phyloP scores from a whole-genome alignment of 1,140 invertebrate genomes.

The Acromyrmex heyeri region DNA sequence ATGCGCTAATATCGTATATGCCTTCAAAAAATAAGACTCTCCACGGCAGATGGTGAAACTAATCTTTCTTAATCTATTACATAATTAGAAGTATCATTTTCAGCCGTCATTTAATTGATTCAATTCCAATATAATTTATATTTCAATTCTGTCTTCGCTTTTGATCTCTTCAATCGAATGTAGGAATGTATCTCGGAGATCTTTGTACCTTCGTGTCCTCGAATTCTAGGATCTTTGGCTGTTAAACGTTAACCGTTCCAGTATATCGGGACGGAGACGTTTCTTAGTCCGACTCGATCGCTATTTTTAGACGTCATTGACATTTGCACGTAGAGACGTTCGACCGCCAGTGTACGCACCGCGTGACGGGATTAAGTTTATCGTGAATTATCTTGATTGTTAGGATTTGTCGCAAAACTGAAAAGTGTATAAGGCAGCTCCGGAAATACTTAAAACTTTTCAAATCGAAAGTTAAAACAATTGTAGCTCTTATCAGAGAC shows the following conservation, averaged over 20 bases:
- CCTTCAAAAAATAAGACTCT: not conserved
- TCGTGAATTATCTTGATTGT: conserved; percentile 32
- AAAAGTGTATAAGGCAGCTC: not conserved
- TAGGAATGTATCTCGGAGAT: not conserved
- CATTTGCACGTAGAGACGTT: conserved; percentile 76
- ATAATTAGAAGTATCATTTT: conserved; percentile 8
- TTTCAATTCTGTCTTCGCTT: not conserved
- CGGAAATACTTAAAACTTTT: not conserved
- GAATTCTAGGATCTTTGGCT: conserved; percentile 29
- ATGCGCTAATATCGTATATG: conserved; percentile 45
- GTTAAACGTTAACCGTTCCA: conserved; percentile 56
- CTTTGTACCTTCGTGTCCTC: conserved; percentile 10
- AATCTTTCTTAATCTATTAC: not conserved
- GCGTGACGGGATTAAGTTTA: conserved; percentile 32
- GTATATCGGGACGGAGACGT: conserved; percentile 57
- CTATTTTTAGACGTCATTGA: conserved; percentile 80
- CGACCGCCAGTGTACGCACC: conserved; percentile 43
- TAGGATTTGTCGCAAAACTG: not conserved
- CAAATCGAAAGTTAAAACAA: not conserved
- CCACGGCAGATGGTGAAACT: not conserved
- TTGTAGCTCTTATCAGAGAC: not conserved
- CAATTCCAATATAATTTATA: not conserved
- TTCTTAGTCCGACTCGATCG: conserved; percentile 38
- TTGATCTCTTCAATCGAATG: not conserved
- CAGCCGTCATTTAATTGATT: not conserved